A percentile compares a stretch with the other conserved stretches of the same genome.
Evolutionary conservation across 2,888 invertebrate genomes (phyloP).

Genomic region (Cheilosia vernalis): DNA sequence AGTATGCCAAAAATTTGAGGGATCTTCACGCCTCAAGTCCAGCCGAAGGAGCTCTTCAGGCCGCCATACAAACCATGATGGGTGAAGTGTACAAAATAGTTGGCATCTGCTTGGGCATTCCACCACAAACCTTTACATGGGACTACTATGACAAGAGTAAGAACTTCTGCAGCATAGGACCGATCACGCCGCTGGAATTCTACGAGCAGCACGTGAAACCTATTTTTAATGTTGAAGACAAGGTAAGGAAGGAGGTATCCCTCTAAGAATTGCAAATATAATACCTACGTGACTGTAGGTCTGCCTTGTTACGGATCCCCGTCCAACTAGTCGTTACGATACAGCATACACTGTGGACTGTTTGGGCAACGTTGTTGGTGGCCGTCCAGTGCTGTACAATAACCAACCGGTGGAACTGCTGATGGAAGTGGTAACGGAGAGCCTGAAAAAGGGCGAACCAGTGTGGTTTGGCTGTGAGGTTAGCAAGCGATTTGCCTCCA

Average conservation of each 20-base stretch:
- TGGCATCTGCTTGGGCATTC: conserved; percentile 92
- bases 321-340: conserved; percentile 91
- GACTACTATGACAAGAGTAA: conserved; percentile 94
- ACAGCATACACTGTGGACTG: conserved; percentile 93
- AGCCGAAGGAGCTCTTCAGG: conserved; percentile 86
- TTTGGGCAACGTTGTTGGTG: conserved; percentile 94
- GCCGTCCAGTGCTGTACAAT: conserved; percentile 91
- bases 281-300: conserved; percentile 84
- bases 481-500: conserved; percentile 90
- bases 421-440: conserved; percentile 89
- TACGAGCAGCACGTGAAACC: conserved; percentile 91
- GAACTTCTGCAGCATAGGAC: conserved; percentile 89
- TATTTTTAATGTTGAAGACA: conserved; percentile 91
- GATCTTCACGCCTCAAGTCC: conserved; percentile 86
- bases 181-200: conserved; percentile 91
- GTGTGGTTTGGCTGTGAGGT: conserved; percentile 98
- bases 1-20: conserved; percentile 90
- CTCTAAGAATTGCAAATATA: not conserved
- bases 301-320: conserved; percentile 93
- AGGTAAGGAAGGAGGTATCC: conserved; percentile 84
- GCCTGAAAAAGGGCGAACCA: conserved; percentile 91
- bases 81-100: conserved; percentile 91
- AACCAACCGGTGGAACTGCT: conserved; percentile 93
- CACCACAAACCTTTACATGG: conserved; percentile 91
- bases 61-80: conserved; percentile 88